Conservation (phyloP, 2,113 vertebrate genomes). For the Microtus oregoni region DNA sequence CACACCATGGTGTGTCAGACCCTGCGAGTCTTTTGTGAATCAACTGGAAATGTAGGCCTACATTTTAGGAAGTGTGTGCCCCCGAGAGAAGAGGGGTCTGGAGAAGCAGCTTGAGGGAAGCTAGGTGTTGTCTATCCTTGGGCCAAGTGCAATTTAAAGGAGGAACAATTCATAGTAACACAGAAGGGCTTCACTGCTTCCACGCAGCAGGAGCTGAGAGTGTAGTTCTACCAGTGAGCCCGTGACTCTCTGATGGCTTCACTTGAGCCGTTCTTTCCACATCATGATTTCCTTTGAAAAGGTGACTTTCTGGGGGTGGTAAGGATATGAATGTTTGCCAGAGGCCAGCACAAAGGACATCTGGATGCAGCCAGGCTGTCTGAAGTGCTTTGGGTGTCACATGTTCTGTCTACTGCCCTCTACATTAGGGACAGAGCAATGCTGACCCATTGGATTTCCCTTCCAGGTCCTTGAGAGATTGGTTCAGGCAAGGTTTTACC, state of each 20-base stretch:
- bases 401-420: rapidly evolving
- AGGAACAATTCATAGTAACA: constrained; percentile 70
- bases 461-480: neutral
- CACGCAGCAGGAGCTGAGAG: constrained; percentile 11
- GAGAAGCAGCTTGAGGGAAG: constrained; percentile 5
- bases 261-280: neutral
- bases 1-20: neutral
- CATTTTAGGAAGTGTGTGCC: neutral
- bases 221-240: neutral
- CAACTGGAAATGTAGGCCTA: neutral
- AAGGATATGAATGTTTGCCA: neutral
- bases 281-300: neutral
- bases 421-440: neutral
- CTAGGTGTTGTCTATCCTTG: constrained; percentile 20
- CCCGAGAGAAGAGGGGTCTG: neutral
- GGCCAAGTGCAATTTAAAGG: constrained; percentile 47
- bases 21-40: neutral
- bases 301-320: constrained; percentile 35
- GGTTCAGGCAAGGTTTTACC: neutral
- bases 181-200: constrained; percentile 59
- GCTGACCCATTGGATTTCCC: neutral
- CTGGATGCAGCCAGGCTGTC: rapidly evolving
- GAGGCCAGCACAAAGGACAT: neutral
- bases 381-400: too few relatives aligned
- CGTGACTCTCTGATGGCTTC: neutral